phyloP scores from a whole-genome alignment of 2,113 vertebrate genomes.

The Rhea americana region DNA sequence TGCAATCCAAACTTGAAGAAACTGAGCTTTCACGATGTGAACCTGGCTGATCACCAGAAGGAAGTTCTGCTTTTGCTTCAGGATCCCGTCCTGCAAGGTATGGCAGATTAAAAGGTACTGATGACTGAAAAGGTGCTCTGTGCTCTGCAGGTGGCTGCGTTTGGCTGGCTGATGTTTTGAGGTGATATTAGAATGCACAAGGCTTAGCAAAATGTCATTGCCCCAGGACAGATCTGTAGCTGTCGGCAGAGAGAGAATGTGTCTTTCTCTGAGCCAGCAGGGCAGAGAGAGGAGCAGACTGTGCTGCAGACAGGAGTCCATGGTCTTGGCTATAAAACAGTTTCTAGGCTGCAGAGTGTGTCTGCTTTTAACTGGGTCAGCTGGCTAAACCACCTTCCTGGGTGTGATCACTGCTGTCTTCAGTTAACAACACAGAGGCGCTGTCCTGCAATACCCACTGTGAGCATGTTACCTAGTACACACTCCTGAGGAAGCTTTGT shows the following conservation, averaged over 20 bases:
- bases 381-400: not conserved
- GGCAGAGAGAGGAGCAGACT: not conserved
- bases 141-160: not conserved
- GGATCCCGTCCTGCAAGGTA: slow-evolving; percentile 82
- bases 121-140: not conserved
- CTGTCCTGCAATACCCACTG: not conserved
- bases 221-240: not conserved
- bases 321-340: not conserved
- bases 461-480: not conserved
- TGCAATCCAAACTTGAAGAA: slow-evolving; percentile 76
- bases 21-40: slow-evolving; percentile 84
- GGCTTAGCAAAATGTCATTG: not conserved
- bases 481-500: not conserved
- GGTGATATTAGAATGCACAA: not conserved
- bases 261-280: not conserved
- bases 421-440: not conserved
- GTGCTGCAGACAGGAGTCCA: not conserved
- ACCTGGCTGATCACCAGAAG: slow-evolving; percentile 80
- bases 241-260: not conserved
- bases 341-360: not conserved
- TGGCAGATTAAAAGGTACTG: not conserved
- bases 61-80: slow-evolving; percentile 85
- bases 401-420: not conserved
- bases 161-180: not conserved
- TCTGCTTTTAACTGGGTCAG: not conserved